Base-by-base conservation (phyloP, 1,140 invertebrate genomes). In the Dendroctonus valens region DNA sequence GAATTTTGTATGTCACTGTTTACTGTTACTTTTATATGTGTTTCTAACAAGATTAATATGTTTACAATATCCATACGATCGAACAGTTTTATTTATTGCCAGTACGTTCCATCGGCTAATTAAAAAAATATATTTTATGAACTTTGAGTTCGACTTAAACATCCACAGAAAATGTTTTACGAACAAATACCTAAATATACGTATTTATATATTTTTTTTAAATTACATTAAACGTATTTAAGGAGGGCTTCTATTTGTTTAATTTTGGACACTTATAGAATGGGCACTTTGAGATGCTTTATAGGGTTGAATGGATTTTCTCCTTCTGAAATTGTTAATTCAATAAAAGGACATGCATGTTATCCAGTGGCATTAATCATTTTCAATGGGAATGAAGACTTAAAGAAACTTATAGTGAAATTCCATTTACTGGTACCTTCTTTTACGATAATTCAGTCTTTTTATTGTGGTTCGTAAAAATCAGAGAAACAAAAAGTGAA, bases 101-200 rank as follows among this genome's bases (percentile, higher is more conserved):
- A 39, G 11, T n/a, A n/a, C 11, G 39, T 49, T 14, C n/a, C n/a
- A n/a, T 39, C 44, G 11, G 42, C 53, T 50, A 63, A 63, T 63
- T 63, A 63, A 63, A 63, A 63, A 63, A 63, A 63, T 63, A 63
- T 53, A 63, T 63, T 41, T 63, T 63, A 11, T 11, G 11, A 41
- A 41, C 38, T 15, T 37, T 11, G 53, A 40, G 7, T 39, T 40
- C 7, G 14, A 9, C 53, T 15, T 40, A 8, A 51, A 61, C 52
- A 26, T n/a, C n/a, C 46, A 63, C 46, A 54, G 14, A 49, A 53
- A 63, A 46, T 12, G 42, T 40, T 39, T 38, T 55, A 48, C 46
- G 5, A 60, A 46, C 48, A 50, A 40, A 48, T 60, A 60, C 59
- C 59, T 60, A 60, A 60, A 60, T 60, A 60, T 60, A 60, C 26